Percentiles rank a stretch among this genome's conserved stretches.
These are phyloP conservation scores for Variabilichromis moorii DNA, from an alignment of 2,113 vertebrate genomes.

Conservation along the genomic window DNA sequence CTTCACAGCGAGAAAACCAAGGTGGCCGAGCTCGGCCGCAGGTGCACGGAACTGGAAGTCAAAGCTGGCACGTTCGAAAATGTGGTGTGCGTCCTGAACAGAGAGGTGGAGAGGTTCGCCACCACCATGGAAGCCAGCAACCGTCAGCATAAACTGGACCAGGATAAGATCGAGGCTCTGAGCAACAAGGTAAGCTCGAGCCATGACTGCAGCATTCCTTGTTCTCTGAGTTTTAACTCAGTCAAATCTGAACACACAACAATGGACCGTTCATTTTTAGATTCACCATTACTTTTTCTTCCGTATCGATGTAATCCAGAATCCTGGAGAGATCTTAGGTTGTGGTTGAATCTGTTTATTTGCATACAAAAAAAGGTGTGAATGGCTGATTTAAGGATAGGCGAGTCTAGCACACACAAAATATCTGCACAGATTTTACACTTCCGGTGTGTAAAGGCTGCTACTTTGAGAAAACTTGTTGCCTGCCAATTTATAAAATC, in stretches of 20 bases:
- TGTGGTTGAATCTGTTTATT: neutral
- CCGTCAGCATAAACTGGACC: slow-evolving; percentile 86
- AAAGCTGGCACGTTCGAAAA: slow-evolving; percentile 90
- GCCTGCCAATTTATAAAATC: neutral
- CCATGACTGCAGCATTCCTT: neutral
- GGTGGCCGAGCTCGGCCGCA: slow-evolving; percentile 66
- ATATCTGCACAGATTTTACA: neutral
- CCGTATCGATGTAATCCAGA: neutral
- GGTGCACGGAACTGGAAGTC: slow-evolving; percentile 79
- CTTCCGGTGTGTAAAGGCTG: neutral
- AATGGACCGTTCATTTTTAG: neutral
- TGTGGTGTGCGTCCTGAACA: slow-evolving; percentile 91
- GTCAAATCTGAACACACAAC: neutral
- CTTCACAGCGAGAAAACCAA: slow-evolving; percentile 64
- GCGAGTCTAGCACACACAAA: neutral
- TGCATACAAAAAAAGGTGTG: neutral
- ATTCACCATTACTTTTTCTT: neutral
- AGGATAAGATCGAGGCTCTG: slow-evolving; percentile 87
- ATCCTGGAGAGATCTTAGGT: neutral
- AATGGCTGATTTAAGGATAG: neutral
- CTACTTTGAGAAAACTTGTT: neutral
- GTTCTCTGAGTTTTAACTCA: neutral
- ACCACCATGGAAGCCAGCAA: slow-evolving; percentile 81
- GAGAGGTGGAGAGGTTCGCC: slow-evolving; percentile 87
- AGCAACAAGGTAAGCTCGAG: slow-evolving; percentile 78